A percentile compares a stretch with the other conserved stretches of the same genome.
Conservation (phyloP, 1,140 invertebrate species). For the Sitobion miscanthi region DNA sequence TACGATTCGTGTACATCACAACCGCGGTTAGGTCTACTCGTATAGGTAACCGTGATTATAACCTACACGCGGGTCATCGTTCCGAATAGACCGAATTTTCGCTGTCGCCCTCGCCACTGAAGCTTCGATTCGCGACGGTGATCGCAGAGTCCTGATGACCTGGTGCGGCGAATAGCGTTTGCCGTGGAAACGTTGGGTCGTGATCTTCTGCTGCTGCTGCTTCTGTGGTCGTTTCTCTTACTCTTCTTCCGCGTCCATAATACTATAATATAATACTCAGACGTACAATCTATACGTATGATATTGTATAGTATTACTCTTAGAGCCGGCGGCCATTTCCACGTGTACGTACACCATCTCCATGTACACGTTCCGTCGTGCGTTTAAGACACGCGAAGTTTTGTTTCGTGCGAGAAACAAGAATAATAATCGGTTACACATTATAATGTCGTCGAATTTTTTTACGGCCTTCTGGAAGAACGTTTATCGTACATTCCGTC, state of each 20-base stretch:
- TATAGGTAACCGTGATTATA: too few relatives aligned
- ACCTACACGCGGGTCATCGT: too few relatives aligned
- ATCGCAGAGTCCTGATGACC: background rate
- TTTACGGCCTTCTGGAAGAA: background rate
- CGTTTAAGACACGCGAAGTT: background rate
- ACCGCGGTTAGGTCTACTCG: too few relatives aligned
- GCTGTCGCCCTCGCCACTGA: background rate
- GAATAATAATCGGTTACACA: background rate
- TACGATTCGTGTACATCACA: background rate
- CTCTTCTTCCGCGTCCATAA: background rate
- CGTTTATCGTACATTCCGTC: background rate
- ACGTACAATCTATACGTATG: background rate
- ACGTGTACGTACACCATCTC: background rate
- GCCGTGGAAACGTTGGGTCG: background rate
- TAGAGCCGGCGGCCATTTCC: background rate
- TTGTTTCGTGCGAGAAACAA: background rate
- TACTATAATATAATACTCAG: background rate
- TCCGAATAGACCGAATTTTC: background rate
- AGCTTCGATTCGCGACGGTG: background rate
- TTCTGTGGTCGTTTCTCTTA: background rate
- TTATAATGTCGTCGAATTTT: background rate
- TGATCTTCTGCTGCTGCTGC: background rate
- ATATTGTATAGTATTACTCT: background rate
- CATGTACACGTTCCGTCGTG: background rate
- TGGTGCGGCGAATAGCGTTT: background rate